Evolutionary conservation across 2,797 vertebrate species (phyloP).

Genomic region (Glossophaga mutica): DNA sequence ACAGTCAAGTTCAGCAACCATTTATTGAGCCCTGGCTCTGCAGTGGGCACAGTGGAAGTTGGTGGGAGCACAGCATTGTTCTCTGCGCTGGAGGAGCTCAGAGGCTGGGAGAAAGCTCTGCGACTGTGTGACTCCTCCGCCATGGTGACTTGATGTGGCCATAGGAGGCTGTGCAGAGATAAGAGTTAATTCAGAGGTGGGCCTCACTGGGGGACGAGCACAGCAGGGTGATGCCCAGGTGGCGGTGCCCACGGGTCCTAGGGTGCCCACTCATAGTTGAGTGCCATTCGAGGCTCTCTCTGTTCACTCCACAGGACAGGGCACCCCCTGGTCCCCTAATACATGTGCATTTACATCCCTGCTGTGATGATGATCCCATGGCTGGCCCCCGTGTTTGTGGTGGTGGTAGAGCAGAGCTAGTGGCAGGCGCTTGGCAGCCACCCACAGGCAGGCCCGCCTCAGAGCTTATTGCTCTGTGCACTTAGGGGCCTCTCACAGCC

Average conservation of each 20-base stretch:
- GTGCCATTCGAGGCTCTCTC: background rate
- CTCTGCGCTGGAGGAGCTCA: background rate
- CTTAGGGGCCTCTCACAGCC: background rate
- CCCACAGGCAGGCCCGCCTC: background rate
- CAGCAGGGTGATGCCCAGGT: background rate
- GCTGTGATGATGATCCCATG: too few species aligned
- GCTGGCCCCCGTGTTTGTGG: background rate
- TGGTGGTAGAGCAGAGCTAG: fast-evolving
- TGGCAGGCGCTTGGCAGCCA: background rate
- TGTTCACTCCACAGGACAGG: background rate
- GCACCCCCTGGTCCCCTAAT: too few species aligned
- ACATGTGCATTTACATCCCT: fast-evolving
- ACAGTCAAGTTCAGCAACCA: background rate
- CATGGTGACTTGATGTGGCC: background rate
- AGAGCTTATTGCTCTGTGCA: background rate
- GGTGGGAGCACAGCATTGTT: background rate
- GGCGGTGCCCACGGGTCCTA: background rate
- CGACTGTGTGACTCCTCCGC: fast-evolving
- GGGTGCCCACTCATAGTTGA: background rate
- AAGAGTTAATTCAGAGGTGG: background rate
- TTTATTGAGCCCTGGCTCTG: background rate
- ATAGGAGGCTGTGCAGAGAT: background rate
- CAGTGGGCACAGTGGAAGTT: background rate
- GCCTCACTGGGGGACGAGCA: background rate
- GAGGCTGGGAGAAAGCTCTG: too few species aligned